Evolutionary conservation across 2,888 invertebrate genomes (phyloP), one percentile per base, ranked within the genome.

Genomic region (Aporophyla nigra): DNA sequence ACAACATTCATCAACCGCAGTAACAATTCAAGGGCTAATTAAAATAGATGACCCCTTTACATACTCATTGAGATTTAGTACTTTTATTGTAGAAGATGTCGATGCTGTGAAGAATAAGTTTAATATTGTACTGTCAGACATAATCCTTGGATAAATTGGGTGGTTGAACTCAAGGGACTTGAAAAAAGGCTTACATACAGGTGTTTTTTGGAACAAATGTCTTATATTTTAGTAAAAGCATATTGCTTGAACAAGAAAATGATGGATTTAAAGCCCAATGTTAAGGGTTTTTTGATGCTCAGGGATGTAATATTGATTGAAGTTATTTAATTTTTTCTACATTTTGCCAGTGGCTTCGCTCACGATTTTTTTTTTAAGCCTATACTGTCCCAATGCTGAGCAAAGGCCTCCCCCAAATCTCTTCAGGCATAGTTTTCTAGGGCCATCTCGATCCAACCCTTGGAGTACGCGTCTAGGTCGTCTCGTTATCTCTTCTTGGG

Each of bases 11-110:
- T 88, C 87, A 88, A 88, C 71, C 75, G 73, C 73, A 62, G 67
- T 81, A 88, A 88, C 87, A 88, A 88, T 93, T 90, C 91, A 87
- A 90, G 85, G 88, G 87, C 94, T 96, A 96, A 96, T 96, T 96
- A 96, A 95, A 96, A 96, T 94, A 94, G 94, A 96, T 94, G 95
- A 92, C 91, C 94, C 93, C 93, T 94, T 95, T 95, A 94, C 93
- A 93, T 94, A 94, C 91, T 93, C 92, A 93, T 92, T 91, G 91
- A 92, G 94, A 94, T 94, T 96, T 94, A 94, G 89, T 91, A 87
- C 86, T 46, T 74, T 81, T 82, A 67, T 81, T 62, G 56, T 51
- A 9, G 24, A n/a, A 43, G 12, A 4, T 33, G 49, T 82, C 82
- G 72, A 80, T 77, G 19, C 49, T 49, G 16, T 65, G 71, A 85